Evolutionary conservation across 2,797 vertebrate species (phyloP), one percentile per base, ranked within the genome.

Genomic region (Buceros bicornis): DNA sequence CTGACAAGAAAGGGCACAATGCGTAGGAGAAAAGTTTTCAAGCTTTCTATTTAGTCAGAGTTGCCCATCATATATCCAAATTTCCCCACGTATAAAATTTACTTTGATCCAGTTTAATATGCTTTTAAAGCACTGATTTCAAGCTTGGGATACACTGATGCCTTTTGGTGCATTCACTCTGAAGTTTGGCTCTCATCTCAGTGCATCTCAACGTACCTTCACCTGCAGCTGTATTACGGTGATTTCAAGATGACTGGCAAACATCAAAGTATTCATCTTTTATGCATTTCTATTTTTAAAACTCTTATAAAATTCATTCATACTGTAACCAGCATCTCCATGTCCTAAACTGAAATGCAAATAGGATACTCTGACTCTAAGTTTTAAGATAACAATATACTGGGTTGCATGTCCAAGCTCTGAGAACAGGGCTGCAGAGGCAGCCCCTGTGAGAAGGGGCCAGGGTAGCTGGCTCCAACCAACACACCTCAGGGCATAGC

Each of bases 401-500:
- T 5, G 16, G 13, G 22, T 16, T n/a, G 20, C 5, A 11, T 4
- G 16, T 3, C 10, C 6, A 7, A 20, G 21, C 0, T 2, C 13
- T 1, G 2, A 16, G 13, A 4, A 50, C 0, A 4, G 15, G 25
- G 10, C 16, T 58, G 43, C 16, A 6, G 33, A 24, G 35, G 42
- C 0, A 0, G 42, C 10, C 29, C 5, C 60, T 43, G 29, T 50
- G 45, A 33, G 53, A 16, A 11, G 35, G 5, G 6, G n/a, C 37
- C 2, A 2, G 20, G 40, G 37, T 45, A 77, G 40, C n/a, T 4
- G 1, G 16, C 5, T 64, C 66, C 31, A 31, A 4, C 9, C 2
- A 1, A 6, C 42, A 16, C 29, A 2, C 6, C 1, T 2, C 35
- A 35, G 50, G 35, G 35, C 35, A 11, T 0, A 0, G 13, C 65